Percentiles rank a stretch among this genome's conserved stretches.
Evolutionary conservation across 2,113 vertebrate genomes (phyloP).

Genomic region (Cynoglossus semilaevis): DNA sequence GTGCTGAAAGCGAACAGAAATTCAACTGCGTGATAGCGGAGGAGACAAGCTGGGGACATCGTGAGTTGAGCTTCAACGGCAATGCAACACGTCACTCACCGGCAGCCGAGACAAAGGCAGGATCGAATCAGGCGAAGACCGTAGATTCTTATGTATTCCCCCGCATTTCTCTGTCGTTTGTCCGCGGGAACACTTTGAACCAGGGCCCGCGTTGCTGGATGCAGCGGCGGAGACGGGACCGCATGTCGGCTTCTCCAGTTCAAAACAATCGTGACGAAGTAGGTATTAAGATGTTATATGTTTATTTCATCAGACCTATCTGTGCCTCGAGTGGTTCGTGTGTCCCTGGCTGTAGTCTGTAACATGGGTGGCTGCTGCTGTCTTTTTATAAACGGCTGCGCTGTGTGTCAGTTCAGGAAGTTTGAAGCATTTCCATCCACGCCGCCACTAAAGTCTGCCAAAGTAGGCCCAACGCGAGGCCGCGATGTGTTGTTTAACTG

Average conservation of each 20-base stretch:
- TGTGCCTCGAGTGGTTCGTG: fast-evolving
- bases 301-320: not conserved
- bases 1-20: constrained; percentile 66
- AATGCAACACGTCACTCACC: constrained; percentile 32
- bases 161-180: not conserved
- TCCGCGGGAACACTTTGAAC: not conserved
- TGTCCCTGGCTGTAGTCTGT: fast-evolving
- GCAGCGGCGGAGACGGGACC: constrained; percentile 41
- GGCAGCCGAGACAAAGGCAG: constrained; percentile 38
- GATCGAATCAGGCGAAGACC: constrained; percentile 59
- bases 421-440: constrained; percentile 50
- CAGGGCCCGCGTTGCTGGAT: constrained; percentile 9
- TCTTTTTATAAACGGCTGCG: not conserved
- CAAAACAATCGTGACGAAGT: constrained; percentile 72
- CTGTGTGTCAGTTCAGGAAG: constrained; percentile 29
- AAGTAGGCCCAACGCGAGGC: constrained; percentile 71
- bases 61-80: constrained; percentile 18
- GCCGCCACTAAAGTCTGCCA: constrained; percentile 55
- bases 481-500: constrained; percentile 43
- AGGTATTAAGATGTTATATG: not conserved
- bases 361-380: not conserved
- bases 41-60: constrained; percentile 51
- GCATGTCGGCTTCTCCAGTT: constrained; percentile 66
- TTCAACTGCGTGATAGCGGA: constrained; percentile 73
- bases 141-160: fast-evolving